Conservation (phyloP, 2,113 vertebrate genomes). For the Otolemur garnettii region DNA sequence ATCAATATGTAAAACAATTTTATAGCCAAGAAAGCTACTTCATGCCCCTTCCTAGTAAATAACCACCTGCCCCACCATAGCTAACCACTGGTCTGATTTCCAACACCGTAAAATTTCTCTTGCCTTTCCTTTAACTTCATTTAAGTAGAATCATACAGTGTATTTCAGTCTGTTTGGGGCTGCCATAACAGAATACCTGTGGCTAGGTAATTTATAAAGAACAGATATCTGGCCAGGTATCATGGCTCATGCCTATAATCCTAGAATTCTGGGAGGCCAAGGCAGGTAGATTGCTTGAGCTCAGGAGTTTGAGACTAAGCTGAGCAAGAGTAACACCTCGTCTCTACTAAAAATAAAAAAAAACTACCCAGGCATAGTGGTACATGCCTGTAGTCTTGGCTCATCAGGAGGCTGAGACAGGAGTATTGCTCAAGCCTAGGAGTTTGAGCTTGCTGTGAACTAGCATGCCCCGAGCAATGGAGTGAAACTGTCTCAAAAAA, state of each 20-base stretch:
- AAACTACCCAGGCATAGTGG: background rate
- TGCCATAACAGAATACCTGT: background rate
- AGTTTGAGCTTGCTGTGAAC: too few species aligned
- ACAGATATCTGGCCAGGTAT: background rate
- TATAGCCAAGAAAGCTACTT: background rate
- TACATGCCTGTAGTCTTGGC: too few species aligned
- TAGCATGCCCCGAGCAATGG: too few species aligned
- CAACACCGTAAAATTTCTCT: background rate
- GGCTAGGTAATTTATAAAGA: background rate
- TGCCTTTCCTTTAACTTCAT: background rate
- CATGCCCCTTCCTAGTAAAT: background rate
- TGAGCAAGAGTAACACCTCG: too few species aligned
- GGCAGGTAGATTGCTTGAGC: too few species aligned
- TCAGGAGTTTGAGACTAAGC: too few species aligned
- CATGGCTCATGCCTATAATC: too few species aligned
- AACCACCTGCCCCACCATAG: background rate
- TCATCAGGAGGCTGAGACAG: too few species aligned
- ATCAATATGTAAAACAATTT: conserved; percentile 1
- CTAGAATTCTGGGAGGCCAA: too few species aligned
- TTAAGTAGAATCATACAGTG: background rate
- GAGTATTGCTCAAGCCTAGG: too few species aligned
- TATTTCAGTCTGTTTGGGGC: background rate
- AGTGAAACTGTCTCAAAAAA: too few species aligned
- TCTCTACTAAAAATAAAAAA: background rate
- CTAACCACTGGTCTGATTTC: background rate